Conservation (phyloP, 2,113 vertebrate genomes). For the Ellobius talpinus region DNA sequence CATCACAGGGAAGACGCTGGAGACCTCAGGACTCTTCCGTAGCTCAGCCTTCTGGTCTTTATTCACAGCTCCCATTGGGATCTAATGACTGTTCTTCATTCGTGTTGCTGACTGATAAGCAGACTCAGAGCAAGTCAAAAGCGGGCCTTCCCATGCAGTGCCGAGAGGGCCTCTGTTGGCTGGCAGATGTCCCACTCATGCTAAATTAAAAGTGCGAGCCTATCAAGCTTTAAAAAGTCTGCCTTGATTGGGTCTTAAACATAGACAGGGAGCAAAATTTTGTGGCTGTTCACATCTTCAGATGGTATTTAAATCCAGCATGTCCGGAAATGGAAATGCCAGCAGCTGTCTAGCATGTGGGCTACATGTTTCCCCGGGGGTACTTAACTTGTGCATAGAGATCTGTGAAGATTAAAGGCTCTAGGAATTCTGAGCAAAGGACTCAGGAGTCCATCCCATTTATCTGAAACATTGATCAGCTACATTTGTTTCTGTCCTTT, state of each 20-base stretch:
- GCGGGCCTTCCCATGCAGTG: constrained; percentile 85
- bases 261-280: constrained; percentile 44
- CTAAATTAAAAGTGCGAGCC: constrained; percentile 86
- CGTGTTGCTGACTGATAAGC: constrained; percentile 89
- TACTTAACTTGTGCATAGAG: not conserved
- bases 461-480: not conserved
- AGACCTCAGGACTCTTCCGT: constrained; percentile 85
- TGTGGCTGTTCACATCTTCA: constrained; percentile 30
- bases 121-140: constrained; percentile 88
- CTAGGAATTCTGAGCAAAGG: not conserved
- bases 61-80: constrained; percentile 88
- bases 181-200: constrained; percentile 84
- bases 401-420: not conserved
- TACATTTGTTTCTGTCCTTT: not conserved
- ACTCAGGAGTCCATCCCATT: not conserved
- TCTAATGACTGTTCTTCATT: constrained; percentile 88
- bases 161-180: constrained; percentile 81
- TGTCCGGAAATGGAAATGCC: constrained; percentile 40
- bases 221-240: constrained; percentile 68
- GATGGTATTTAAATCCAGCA: constrained; percentile 24
- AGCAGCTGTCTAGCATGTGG: not conserved
- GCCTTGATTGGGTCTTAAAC: constrained; percentile 64
- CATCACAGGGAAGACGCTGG: constrained; percentile 82
- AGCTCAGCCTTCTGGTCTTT: constrained; percentile 87
- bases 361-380: not conserved